Conservation (phyloP, 1,140 invertebrate genomes). For the Caerostris extrusa region DNA sequence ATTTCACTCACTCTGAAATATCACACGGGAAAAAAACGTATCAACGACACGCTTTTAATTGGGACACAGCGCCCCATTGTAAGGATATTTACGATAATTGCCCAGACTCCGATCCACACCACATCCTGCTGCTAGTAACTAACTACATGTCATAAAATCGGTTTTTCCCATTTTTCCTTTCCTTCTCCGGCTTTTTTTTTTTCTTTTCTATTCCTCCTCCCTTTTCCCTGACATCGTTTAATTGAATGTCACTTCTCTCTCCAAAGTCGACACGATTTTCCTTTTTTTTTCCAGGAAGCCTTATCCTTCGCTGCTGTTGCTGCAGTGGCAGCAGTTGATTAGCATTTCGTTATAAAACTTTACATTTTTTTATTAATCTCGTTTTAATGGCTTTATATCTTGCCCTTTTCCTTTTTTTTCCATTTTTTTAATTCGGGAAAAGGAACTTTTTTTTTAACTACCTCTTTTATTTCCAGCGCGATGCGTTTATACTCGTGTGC, state of each 20-base stretch:
- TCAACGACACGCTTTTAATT: not conserved
- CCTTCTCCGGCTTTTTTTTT: constrained; percentile 7
- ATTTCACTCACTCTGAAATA: not conserved
- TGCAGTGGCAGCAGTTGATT: constrained; percentile 28
- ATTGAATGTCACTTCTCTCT: constrained; percentile 68
- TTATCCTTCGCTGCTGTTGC: not conserved
- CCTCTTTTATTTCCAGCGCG: not conserved
- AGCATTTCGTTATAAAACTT: constrained; percentile 63
- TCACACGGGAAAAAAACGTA: not conserved
- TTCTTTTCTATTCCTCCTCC: not conserved
- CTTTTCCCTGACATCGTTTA: constrained; percentile 43
- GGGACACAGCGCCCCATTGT: constrained; percentile 38
- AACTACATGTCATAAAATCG: constrained; percentile 56
- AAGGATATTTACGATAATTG: constrained; percentile 66
- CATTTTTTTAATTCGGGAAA: not conserved
- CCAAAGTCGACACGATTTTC: constrained; percentile 41
- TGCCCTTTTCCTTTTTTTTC: not conserved
- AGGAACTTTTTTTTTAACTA: not conserved
- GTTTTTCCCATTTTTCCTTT: constrained; percentile 39
- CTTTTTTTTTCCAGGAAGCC: not conserved
- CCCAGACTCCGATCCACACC: not conserved
- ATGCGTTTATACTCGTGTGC: not conserved
- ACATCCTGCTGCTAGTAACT: not conserved
- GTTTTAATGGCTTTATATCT: constrained; percentile 39
- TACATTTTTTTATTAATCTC: constrained; percentile 39